A percentile compares a stretch with the other conserved stretches of the same genome.
phyloP scores from a whole-genome alignment of 1,140 invertebrate genomes.

The Drosophila subpulchrella region DNA sequence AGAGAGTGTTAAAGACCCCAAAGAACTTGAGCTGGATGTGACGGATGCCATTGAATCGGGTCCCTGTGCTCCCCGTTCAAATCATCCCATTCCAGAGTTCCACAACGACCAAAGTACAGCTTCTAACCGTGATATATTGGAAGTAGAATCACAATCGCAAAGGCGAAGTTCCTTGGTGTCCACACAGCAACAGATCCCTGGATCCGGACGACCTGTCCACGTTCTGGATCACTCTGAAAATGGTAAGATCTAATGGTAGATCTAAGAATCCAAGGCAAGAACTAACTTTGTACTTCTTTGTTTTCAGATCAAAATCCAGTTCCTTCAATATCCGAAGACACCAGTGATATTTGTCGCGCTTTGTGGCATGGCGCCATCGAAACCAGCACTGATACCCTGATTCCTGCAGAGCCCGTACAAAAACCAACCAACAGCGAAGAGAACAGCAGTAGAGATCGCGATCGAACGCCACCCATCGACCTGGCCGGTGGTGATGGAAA shows the following conservation, averaged over 20 bases:
- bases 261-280: not conserved
- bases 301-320: conserved; percentile 39
- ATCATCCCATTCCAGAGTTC: conserved; percentile 32
- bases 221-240: conserved; percentile 2
- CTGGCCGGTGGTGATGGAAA: conserved; percentile 16
- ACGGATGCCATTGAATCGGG: conserved; percentile 9
- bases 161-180: conserved; percentile 10
- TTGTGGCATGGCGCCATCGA: conserved; percentile 77
- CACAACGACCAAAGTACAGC: conserved; percentile 59
- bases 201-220: not conserved
- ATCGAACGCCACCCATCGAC: not conserved
- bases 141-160: conserved; percentile 40
- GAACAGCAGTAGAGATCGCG: conserved; percentile 3
- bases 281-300: not conserved
- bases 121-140: conserved; percentile 50
- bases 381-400: conserved; percentile 85
- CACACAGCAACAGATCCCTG: conserved; percentile 6
- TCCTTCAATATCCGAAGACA: conserved; percentile 36
- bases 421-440: conserved; percentile 1
- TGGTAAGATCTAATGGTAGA: conserved; percentile 1
- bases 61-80: conserved; percentile 19
- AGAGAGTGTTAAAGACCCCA: conserved; percentile 29
- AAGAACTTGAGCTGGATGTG: conserved; percentile 24
- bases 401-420: conserved; percentile 60
- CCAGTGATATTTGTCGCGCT: conserved; percentile 49